phyloP scores from a whole-genome alignment of 2,888 invertebrate species.

The Gymnosoma rotundatum region DNA sequence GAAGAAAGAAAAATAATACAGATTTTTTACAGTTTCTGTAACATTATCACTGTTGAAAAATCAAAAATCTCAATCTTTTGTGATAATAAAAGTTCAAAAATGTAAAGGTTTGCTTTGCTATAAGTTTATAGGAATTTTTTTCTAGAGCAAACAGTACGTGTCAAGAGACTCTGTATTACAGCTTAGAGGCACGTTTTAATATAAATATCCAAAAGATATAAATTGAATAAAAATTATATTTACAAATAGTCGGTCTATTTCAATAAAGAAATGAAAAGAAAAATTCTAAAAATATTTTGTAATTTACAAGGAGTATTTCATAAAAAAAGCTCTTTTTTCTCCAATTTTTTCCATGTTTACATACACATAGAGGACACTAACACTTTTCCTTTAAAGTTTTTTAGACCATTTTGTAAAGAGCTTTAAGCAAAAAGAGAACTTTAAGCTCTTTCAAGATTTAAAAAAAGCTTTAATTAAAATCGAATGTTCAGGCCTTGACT shows the following conservation, averaged over 20 bases:
- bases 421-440: too few species aligned
- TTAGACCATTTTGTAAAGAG: too few species aligned
- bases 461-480: neutral
- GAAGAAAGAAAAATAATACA: conserved; percentile 50
- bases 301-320: too few species aligned
- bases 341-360: too few species aligned
- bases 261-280: too few species aligned
- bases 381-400: too few species aligned
- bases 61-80: conserved; percentile 70
- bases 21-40: conserved; percentile 49
- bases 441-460: neutral
- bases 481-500: neutral
- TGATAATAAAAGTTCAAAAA: conserved; percentile 7
- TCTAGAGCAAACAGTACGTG: conserved; percentile 55
- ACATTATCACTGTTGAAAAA: conserved; percentile 66
- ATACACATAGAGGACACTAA: too few species aligned
- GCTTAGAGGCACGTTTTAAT: conserved; percentile 52
- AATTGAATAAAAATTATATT: too few species aligned
- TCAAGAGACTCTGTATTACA: conserved; percentile 10
- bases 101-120: conserved; percentile 35
- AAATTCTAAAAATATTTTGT: too few species aligned
- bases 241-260: too few species aligned
- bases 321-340: too few species aligned
- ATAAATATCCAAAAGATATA: neutral
- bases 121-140: conserved; percentile 26